These are phyloP conservation scores for Copidosoma aretas DNA, from an alignment of 2,888 invertebrate genomes.

Conservation along the genomic window DNA sequence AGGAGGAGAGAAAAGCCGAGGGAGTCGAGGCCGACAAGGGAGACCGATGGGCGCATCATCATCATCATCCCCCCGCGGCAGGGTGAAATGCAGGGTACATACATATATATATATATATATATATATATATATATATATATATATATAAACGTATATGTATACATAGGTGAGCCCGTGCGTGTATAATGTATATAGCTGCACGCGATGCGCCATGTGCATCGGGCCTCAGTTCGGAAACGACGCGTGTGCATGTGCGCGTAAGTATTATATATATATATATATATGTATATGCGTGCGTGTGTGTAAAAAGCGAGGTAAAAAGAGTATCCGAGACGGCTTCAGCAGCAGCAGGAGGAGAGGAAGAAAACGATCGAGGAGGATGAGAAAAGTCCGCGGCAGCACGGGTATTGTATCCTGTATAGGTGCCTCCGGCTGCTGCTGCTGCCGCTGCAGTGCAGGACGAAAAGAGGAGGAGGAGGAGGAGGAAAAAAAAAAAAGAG, in stretches of 20 bases:
- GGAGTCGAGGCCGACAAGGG: not conserved
- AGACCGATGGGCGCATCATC: not conserved
- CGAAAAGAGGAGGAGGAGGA: constrained; percentile 7
- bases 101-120: not conserved
- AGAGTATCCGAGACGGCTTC: constrained; percentile 15
- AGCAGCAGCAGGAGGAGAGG: not conserved
- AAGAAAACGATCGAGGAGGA: not conserved
- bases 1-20: not conserved
- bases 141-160: not conserved
- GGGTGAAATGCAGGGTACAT: not conserved
- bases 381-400: not conserved
- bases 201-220: constrained; percentile 45
- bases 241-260: constrained; percentile 36
- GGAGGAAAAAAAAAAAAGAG: not conserved
- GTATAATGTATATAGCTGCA: no score
- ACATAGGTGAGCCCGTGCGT: not conserved
- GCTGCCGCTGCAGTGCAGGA: not conserved
- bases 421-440: not conserved
- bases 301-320: no score
- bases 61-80: no score
- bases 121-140: not conserved
- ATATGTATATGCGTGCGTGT: constrained; percentile 38
- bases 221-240: constrained; percentile 13
- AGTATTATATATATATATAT: no score
- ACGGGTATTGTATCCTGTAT: not conserved